Evolutionary conservation across 2,888 invertebrate species (phyloP).

Genomic region (Cantharis nigra): DNA sequence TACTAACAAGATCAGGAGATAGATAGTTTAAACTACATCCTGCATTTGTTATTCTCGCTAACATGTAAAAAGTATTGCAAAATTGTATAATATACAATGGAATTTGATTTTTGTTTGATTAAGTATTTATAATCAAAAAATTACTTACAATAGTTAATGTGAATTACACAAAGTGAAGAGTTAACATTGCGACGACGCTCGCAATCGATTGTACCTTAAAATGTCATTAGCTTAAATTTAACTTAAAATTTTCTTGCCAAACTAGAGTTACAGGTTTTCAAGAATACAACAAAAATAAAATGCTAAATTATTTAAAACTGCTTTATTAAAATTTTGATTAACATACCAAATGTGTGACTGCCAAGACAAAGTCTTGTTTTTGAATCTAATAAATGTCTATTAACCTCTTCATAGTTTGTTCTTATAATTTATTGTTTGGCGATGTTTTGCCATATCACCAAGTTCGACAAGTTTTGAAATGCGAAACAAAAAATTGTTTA

Average conservation of each 20-base stretch:
- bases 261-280: conserved; percentile 18
- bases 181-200: not conserved
- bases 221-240: not conserved
- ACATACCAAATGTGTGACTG: not conserved
- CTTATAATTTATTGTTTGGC: not conserved
- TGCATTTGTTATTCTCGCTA: not conserved
- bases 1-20: not conserved
- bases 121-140: not conserved
- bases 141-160: not conserved
- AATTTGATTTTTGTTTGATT: not conserved
- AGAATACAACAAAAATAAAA: not conserved
- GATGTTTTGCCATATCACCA: not conserved
- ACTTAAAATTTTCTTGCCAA: conserved; percentile 4
- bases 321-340: not conserved
- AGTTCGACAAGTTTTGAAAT: not conserved
- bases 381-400: not conserved
- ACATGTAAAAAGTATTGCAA: not conserved
- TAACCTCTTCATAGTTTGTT: not conserved
- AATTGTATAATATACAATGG: not conserved
- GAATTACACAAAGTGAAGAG: not conserved
- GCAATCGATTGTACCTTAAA: not conserved
- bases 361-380: not conserved
- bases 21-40: not conserved
- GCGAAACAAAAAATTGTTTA: not conserved
- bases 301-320: not conserved